Conservation (phyloP, 2,113 vertebrate species). For the Paraplagusia blochii region DNA sequence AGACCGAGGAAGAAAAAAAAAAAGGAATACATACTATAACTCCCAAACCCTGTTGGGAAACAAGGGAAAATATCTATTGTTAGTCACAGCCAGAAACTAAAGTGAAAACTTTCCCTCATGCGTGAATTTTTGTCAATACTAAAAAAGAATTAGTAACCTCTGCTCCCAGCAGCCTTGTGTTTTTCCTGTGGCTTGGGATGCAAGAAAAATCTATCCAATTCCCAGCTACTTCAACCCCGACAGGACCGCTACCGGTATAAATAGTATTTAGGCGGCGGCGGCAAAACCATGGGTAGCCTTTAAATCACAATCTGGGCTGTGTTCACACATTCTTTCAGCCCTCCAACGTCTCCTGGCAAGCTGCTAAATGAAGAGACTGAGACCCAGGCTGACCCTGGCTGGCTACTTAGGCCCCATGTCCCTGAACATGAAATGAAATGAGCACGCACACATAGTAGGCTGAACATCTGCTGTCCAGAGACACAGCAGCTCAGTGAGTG, state of each 20-base stretch:
- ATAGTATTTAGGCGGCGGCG: constrained; percentile 49
- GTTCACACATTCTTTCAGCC: constrained; percentile 68
- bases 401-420: constrained; percentile 25
- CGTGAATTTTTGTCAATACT: constrained; percentile 26
- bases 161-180: constrained; percentile 1
- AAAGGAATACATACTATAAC: neutral
- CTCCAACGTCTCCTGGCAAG: constrained; percentile 61
- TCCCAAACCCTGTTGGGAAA: constrained; percentile 13
- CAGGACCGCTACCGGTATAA: constrained; percentile 54
- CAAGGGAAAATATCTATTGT: constrained; percentile 18
- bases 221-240: constrained; percentile 38
- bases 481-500: constrained; percentile 32
- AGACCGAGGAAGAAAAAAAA: constrained; percentile 23
- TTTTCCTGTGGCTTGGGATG: constrained; percentile 45
- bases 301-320: constrained; percentile 63
- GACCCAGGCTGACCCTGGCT: constrained; percentile 57
- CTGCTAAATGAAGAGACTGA: constrained; percentile 59
- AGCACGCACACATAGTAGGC: constrained; percentile 27
- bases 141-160: constrained; percentile 22
- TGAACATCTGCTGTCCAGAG: constrained; percentile 63
- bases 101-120: constrained; percentile 33
- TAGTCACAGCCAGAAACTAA: constrained; percentile 12
- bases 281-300: constrained; percentile 52
- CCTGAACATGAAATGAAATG: constrained; percentile 28
- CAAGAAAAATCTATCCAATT: constrained; percentile 53